Percentiles rank a stretch among this genome's conserved stretches.
Conservation (phyloP, 2,888 invertebrate species). For the Idaea aversata region DNA sequence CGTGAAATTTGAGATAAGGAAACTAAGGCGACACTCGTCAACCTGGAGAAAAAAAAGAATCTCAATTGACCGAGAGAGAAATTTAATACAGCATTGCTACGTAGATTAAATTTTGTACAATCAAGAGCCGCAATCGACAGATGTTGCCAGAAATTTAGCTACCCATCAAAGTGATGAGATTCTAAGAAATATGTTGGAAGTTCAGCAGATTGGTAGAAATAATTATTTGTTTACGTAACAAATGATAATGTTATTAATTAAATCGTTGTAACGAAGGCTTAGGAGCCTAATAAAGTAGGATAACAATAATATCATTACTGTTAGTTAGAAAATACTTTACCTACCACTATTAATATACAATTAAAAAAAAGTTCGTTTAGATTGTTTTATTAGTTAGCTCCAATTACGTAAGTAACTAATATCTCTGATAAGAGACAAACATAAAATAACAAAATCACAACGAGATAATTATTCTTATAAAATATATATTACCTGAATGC, state of each 20-base stretch:
- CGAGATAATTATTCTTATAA: slow-evolving; percentile 55
- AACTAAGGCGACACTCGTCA: slow-evolving; percentile 74
- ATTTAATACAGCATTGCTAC: slow-evolving; percentile 71
- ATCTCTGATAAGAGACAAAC: neutral
- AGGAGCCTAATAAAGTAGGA: neutral
- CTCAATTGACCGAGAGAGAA: slow-evolving; percentile 73
- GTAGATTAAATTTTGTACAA: slow-evolving; percentile 77
- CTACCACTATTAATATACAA: too few species aligned
- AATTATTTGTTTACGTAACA: slow-evolving; percentile 37
- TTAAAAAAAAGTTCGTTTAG: too few species aligned
- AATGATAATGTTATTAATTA: slow-evolving; percentile 15
- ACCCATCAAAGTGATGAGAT: slow-evolving; percentile 59
- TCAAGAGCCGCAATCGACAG: slow-evolving; percentile 67
- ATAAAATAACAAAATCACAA: slow-evolving; percentile 38
- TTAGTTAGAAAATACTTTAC: too few species aligned
- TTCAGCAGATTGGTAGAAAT: slow-evolving; percentile 40
- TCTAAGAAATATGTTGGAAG: slow-evolving; percentile 44
- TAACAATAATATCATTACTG: too few species aligned
- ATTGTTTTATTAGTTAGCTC: too few species aligned
- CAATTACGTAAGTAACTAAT: neutral
- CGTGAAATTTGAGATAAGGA: slow-evolving; percentile 74
- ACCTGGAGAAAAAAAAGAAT: slow-evolving; percentile 61
- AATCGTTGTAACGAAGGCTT: neutral
- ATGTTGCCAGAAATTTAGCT: slow-evolving; percentile 67
- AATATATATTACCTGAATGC: slow-evolving; percentile 51